A percentile compares a stretch with the other conserved stretches of the same genome.
Evolutionary conservation across 2,113 vertebrate genomes (phyloP).

Genomic region (Campylomormyrus tamandua): DNA sequence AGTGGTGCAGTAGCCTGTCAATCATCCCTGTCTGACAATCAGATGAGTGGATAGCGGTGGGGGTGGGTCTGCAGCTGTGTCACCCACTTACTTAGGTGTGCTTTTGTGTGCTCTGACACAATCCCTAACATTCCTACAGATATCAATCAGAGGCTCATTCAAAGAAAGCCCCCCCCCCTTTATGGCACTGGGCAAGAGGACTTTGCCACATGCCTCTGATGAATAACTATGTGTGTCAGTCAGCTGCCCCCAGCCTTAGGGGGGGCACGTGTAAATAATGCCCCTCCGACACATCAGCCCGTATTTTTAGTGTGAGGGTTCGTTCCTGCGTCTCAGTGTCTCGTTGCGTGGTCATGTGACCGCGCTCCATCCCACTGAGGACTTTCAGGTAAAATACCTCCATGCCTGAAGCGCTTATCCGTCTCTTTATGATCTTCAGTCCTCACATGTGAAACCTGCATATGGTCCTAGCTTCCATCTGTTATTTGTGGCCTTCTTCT

Average conservation of each 20-base stretch:
- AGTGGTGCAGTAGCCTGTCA: background rate
- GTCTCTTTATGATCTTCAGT: background rate
- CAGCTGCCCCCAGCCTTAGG: slow-evolving; percentile 27
- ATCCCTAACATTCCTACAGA: background rate
- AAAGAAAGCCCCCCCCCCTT: background rate
- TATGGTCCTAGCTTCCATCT: background rate
- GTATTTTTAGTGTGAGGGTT: background rate
- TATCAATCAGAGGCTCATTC: background rate
- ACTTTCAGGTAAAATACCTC: background rate
- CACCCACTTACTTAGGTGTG: background rate
- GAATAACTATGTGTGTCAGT: background rate
- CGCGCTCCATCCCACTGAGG: background rate
- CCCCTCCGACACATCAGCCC: background rate
- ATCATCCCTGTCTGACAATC: background rate
- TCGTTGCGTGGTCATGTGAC: background rate
- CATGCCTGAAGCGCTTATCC: background rate
- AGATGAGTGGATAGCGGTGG: background rate
- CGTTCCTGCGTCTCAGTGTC: background rate
- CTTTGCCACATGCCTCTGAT: background rate
- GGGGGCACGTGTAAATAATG: slow-evolving; percentile 5
- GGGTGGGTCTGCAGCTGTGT: background rate
- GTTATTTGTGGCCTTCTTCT: background rate
- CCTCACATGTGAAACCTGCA: background rate
- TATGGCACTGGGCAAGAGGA: background rate
- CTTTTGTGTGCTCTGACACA: background rate